Evolutionary conservation across 2,888 invertebrate genomes (phyloP), one percentile per base, ranked within the genome.

Genomic region (Brenthis ino): DNA sequence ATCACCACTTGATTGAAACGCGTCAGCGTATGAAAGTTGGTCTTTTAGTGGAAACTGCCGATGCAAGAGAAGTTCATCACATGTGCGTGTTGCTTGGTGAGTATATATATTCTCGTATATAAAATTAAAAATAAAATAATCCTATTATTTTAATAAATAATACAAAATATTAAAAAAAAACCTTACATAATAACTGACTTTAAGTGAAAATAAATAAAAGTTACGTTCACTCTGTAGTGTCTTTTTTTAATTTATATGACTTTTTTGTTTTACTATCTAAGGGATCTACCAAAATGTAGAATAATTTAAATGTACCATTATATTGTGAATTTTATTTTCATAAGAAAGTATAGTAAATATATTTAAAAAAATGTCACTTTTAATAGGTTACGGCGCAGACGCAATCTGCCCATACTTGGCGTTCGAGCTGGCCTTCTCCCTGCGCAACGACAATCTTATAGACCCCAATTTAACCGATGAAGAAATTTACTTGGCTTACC

Each of bases 341-440:
- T 37, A 11, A 37, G 37, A 33, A 33, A 33, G 33, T 3, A 33
- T 33, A 33, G 33, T 24, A 24, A 6, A 33, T 1, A 37, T 37
- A 8, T 37, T 37, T 33, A 6, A 37, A 8, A 37, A 1, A 37
- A 37, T 37, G 8, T 8, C 0, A 43, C 37, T 8, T 28, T 13
- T 0, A 14, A 14, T 20, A 91, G 93, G 96, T 65, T 99, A 98
- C 85, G 99, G 99, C 47, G 99, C 99, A 2, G 99, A 99, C 91
- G 99, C 98, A 0, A 97, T 99, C 77, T 99, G 99, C 79, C 99
- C 99, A 0, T 99, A 99, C 89, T 89, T 99, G 71, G 98, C 99
- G 3, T 97, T 98, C 87, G 99, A 99, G 89, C 95, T 99, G 77
- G 97, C 99, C 28, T 95, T 95, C 75, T 95, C 97, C 50, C 94